These are phyloP conservation scores for Enteromius mattozi DNA, from an alignment of 2,797 vertebrate genomes.

Conservation along the genomic window DNA sequence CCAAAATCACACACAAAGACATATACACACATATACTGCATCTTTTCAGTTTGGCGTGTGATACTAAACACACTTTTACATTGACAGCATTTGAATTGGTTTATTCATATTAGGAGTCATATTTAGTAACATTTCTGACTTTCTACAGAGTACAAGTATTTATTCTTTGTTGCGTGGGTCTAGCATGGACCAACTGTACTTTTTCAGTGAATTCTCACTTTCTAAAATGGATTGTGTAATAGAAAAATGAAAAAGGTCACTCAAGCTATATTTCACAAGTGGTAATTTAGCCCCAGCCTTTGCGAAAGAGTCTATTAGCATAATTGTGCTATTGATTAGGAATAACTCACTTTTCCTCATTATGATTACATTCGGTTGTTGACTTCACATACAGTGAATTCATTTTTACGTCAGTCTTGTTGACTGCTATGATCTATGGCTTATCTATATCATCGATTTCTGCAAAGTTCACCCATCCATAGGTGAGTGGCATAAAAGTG, in stretches of 20 bases:
- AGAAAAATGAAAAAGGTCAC: conserved; percentile 44
- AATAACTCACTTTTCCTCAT: conserved; percentile 93
- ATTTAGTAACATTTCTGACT: not conserved
- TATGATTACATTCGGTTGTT: conserved; percentile 93
- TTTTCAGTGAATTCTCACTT: conserved; percentile 32
- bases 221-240: conserved; percentile 39
- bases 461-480: conserved; percentile 90
- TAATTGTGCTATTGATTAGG: conserved; percentile 93
- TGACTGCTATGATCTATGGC: conserved; percentile 87
- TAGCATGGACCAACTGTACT: conserved; percentile 9
- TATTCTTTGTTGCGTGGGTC: not conserved
- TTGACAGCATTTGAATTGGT: not conserved
- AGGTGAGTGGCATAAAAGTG: conserved; percentile 87
- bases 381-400: conserved; percentile 87
- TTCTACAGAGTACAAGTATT: not conserved
- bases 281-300: conserved; percentile 55
- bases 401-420: conserved; percentile 86
- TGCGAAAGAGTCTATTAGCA: conserved; percentile 77
- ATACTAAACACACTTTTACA: not conserved
- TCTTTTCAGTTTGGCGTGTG: conserved; percentile 22
- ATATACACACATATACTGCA: not conserved
- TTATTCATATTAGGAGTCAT: not conserved
- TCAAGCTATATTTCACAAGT: conserved; percentile 37
- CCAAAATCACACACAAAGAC: conserved; percentile 9
- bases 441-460: conserved; percentile 89